Conservation (phyloP, 2,113 vertebrate species). For the Dromiciops gliroides region DNA sequence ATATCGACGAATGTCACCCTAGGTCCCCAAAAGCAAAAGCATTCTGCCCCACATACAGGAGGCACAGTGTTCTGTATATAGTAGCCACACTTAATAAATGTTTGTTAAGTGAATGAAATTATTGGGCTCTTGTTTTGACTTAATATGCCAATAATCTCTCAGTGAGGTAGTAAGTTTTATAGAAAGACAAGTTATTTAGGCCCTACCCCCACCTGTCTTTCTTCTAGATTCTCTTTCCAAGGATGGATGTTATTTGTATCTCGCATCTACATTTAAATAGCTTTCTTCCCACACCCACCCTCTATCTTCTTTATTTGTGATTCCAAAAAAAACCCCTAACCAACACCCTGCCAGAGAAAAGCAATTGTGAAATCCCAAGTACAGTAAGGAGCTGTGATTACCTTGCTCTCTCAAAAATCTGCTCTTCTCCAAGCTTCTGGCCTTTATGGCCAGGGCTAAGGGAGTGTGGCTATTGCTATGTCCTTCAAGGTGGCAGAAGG, state of each 20-base stretch:
- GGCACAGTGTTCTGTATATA: background rate
- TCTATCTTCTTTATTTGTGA: constrained; percentile 77
- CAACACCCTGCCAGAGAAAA: constrained; percentile 72
- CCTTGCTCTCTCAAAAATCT: constrained; percentile 55
- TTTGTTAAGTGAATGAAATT: background rate
- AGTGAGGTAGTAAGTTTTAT: background rate
- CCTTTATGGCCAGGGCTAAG: constrained; percentile 33
- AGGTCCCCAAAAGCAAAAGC: background rate
- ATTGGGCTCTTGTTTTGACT: background rate
- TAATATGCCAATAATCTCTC: background rate
- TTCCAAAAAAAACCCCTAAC: constrained; percentile 27
- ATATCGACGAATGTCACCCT: background rate
- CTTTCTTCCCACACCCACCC: constrained; percentile 74
- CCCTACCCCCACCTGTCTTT: constrained; percentile 44
- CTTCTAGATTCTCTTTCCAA: constrained; percentile 74
- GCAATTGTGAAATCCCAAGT: constrained; percentile 69
- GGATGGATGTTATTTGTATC: constrained; percentile 74
- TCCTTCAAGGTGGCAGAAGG: background rate
- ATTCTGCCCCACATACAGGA: background rate
- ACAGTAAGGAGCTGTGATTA: constrained; percentile 65
- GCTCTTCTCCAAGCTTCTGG: constrained; percentile 55
- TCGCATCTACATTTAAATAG: constrained; percentile 68
- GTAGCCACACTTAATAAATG: background rate
- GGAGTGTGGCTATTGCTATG: background rate
- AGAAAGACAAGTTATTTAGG: constrained; percentile 22